A percentile compares a stretch with the other conserved stretches of the same genome.
Evolutionary conservation across 2,888 invertebrate species (phyloP).

Genomic region (Orthonychiurus folsomi): DNA sequence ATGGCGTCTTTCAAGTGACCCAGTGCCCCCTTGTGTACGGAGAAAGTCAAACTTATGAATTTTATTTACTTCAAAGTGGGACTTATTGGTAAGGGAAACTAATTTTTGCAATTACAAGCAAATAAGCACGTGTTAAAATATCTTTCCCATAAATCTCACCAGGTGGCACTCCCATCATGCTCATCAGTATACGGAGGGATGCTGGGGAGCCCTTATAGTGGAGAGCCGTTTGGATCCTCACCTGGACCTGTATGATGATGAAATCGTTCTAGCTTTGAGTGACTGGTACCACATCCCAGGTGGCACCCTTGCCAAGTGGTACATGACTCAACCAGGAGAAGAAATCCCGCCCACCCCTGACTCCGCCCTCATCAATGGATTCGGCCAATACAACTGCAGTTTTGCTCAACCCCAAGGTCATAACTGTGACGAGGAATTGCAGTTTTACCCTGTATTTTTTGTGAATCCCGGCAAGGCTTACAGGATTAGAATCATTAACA

Average conservation of each 20-base stretch:
- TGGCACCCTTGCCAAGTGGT: constrained; percentile 18
- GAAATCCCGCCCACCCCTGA: constrained; percentile 27
- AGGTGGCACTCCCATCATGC: constrained; percentile 26
- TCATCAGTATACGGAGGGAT: constrained; percentile 28
- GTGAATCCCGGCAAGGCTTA: constrained; percentile 17
- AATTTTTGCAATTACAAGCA: no score
- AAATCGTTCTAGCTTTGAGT: constrained; percentile 22
- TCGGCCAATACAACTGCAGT: constrained; percentile 23
- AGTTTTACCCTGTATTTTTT: constrained; percentile 18
- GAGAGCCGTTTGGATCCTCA: constrained; percentile 6
- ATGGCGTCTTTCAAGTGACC: constrained; percentile 4
- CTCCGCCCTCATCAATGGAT: constrained; percentile 26
- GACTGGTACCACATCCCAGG: constrained; percentile 29
- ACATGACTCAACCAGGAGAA: constrained; percentile 2
- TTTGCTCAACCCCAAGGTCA: constrained; percentile 17
- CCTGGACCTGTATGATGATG: constrained; percentile 14
- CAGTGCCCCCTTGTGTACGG: constrained; percentile 8
- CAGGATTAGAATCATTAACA: constrained; percentile 15
- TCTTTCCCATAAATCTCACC: background rate
- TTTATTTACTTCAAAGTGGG: background rate
- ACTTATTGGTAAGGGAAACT: constrained; percentile 20
- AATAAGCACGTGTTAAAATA: background rate
- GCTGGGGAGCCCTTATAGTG: constrained; percentile 26
- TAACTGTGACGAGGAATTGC: constrained; percentile 11
- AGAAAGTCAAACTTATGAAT: background rate